Evolutionary conservation across 2,113 vertebrate species (phyloP), one percentile per base, ranked within the genome.

Genomic region (Hymenochirus boettgeri): DNA sequence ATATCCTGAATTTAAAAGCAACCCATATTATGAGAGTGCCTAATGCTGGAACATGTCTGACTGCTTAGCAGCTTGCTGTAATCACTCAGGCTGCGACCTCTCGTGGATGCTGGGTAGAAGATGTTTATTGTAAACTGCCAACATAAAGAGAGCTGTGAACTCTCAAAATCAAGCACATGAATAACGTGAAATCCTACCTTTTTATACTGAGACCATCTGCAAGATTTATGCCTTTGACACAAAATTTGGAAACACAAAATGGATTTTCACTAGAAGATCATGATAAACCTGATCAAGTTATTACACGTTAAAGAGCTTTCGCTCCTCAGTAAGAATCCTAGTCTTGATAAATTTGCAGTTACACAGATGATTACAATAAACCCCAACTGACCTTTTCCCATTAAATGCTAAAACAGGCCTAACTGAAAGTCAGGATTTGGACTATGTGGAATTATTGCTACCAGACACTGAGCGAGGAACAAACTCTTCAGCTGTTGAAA

Each of bases 101-200:
- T 89, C 90, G 29, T 97, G 93, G 94, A 81, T 93, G 81, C 91
- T 95, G 7, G 81, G 92, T 48, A 86, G 74, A 3, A 89, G 69
- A 69, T 97, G 94, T 78, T 96, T 61, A 74, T 94, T 0, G 88
- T 97, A 58, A 91, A 80, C 81, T 97, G 94, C 73, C 86, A 81
- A 22, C 83, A 61, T 61, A 76, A 73, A 70, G 86, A 83, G 31
- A 83, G 78, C 29, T 96, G 94, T 25, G 82, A 80, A 54, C 92
- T 91, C 55, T 85, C 79, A 77, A 87, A 66, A 76, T 86, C 13
- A n/a, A 85, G 1, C 82, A 83, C 0, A 74, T 88, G 0, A 84
- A 87, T 29, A 82, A 83, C 0, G 73, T 88, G 0, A 84, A 87
- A 37, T 95, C 93, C 0, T 77, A 84, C 37, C 75, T 96, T 19